Evolutionary conservation across 2,797 vertebrate species (phyloP), one percentile per base, ranked within the genome.

Genomic region (Fringilla coelebs): DNA sequence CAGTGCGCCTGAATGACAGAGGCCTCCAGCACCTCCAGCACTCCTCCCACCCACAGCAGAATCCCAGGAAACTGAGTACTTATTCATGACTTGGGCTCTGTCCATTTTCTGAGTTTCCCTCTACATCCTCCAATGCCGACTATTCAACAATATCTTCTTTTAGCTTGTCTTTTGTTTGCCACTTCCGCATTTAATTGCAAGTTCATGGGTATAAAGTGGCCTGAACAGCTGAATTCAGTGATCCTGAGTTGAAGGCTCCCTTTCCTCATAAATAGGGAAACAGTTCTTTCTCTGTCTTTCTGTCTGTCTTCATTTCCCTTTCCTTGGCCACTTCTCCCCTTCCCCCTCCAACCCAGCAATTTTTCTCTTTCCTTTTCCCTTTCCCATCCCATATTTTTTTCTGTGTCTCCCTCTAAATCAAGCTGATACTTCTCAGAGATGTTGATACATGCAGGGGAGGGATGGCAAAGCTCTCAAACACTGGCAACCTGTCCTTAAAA

Each of bases 101-200:
- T 93, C 95, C 96, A 95, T 94, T 95, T 97, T 97, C 96, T 75
- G 86, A 89, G 94, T 95, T 96, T 96, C 91, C 65, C 94, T 88
- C 97, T 90, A 80, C 97, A 98, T 92, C 93, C 96, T 94, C 89
- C 74, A 97, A 88, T 66, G 93, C 54, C 0, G 86, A 91, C 79
- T 68, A 40, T 54, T 90, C 89, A 98, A 98, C 98, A 99, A 99
- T 99, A 98, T 98, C 98, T 96, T 98, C 98, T 98, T 99, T 99
- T 98, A 99, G 98, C 96, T 96, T 55, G 46, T 91, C 97, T 98
- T 98, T 98, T 97, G 97, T 98, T 97, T 96, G 96, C 96, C 97
- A 98, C 98, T 99, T 99, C 99, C 98, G 97, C 98, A 98, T 98
- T 98, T 98, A 98, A 98, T 98, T 98, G 97, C 98, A 98, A 99